Evolutionary conservation across 2,888 invertebrate genomes (phyloP).

Genomic region (Adelognathus sp.): DNA sequence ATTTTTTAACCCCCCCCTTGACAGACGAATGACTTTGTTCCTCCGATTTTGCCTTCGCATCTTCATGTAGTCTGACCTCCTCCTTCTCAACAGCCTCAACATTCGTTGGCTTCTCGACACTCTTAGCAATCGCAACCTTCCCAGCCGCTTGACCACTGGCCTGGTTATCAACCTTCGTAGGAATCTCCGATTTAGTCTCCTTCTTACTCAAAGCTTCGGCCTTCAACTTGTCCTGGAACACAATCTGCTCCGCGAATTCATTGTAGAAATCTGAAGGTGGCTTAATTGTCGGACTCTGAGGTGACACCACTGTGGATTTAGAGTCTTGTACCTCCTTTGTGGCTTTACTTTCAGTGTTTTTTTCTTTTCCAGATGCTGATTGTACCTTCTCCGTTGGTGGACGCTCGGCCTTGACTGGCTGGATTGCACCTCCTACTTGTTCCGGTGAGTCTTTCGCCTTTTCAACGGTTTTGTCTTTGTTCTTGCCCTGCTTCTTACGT

Average conservation of each 20-base stretch:
- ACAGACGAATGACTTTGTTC: conserved; percentile 14
- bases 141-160: neutral
- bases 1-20: conserved; percentile 24
- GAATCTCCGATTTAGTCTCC: conserved; percentile 22
- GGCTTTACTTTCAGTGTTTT: neutral
- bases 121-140: neutral
- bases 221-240: conserved; percentile 22
- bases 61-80: conserved; percentile 18
- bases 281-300: neutral
- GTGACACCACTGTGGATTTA: conserved; percentile 69
- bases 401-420: conserved; percentile 24
- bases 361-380: conserved; percentile 8
- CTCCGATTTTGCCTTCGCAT: conserved; percentile 1
- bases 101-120: neutral
- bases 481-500: conserved; percentile 64
- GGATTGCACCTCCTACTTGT: conserved; percentile 68
- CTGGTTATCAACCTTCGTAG: neutral
- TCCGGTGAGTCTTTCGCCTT: conserved; percentile 73
- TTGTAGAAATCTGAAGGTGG: conserved; percentile 11
- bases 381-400: conserved; percentile 40
- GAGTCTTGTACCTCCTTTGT: neutral
- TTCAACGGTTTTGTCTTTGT: conserved; percentile 54
- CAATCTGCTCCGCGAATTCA: conserved; percentile 50
- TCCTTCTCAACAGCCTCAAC: conserved; percentile 36
- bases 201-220: conserved; percentile 10